Evolutionary conservation across 2,888 invertebrate genomes (phyloP).

Genomic region (Muscina levida): DNA sequence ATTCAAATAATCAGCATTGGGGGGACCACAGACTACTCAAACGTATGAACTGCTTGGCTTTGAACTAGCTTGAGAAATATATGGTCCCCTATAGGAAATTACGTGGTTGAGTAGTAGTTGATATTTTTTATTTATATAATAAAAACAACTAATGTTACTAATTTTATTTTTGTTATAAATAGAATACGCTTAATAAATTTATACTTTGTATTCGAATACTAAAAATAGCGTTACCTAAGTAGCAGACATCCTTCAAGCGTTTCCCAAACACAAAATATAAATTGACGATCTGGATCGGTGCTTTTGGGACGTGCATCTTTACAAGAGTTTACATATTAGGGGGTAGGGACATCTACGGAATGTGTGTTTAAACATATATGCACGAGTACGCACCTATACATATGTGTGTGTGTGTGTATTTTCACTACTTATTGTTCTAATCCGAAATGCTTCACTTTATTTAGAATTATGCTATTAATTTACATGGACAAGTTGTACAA

Average conservation of each 20-base stretch:
- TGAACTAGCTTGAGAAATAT: too few relatives aligned
- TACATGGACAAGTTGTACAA: conserved; percentile 52
- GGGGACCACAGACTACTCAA: too few relatives aligned
- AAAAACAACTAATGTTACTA: conserved; percentile 50
- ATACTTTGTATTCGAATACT: conserved; percentile 32
- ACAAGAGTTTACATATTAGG: neutral
- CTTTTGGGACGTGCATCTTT: neutral
- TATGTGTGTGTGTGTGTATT: conserved; percentile 28
- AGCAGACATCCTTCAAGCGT: conserved; percentile 15
- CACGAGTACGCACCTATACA: neutral
- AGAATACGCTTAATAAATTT: conserved; percentile 28
- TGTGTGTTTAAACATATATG: too few relatives aligned
- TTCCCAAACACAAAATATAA: too few relatives aligned
- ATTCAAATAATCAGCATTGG: too few relatives aligned
- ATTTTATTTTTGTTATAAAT: conserved; percentile 18
- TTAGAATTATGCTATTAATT: conserved; percentile 57
- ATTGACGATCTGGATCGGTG: neutral
- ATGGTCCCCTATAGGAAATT: too few relatives aligned
- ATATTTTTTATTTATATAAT: conserved; percentile 48
- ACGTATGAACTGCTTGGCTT: too few relatives aligned
- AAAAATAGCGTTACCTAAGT: conserved; percentile 31
- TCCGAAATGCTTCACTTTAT: conserved; percentile 45
- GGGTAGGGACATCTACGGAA: neutral
- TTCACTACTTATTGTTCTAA: conserved; percentile 62
- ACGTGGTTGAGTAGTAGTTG: neutral